Evolutionary conservation across 2,797 vertebrate species (phyloP).

Genomic region (Myioborus miniatus): DNA sequence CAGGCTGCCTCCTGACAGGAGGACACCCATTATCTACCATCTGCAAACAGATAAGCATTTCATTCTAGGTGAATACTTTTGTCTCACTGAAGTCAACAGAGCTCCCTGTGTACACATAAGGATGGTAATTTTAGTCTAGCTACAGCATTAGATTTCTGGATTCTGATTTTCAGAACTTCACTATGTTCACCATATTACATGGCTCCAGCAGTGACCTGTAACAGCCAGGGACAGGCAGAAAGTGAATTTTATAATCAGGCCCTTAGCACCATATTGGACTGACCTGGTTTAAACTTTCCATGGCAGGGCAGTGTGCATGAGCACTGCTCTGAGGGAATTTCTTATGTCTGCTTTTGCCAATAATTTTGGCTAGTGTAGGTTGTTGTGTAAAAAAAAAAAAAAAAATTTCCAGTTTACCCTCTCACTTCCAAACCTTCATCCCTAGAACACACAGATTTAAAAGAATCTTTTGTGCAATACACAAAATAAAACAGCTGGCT

Average conservation of each 20-base stretch:
- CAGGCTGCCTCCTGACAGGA: neutral
- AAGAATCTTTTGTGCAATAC: constrained; percentile 5
- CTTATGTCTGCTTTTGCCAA: neutral
- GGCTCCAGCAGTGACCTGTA: neutral
- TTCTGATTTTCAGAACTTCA: neutral
- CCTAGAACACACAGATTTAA: neutral
- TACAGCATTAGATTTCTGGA: neutral
- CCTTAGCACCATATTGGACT: neutral
- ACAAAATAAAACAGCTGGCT: constrained; percentile 38
- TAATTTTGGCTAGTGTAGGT: neutral
- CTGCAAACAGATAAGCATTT: neutral
- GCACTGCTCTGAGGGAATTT: neutral
- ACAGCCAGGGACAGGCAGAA: neutral
- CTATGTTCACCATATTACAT: neutral
- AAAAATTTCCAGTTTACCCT: neutral
- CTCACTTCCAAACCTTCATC: neutral
- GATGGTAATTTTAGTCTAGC: neutral
- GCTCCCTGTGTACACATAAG: neutral
- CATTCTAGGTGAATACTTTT: neutral
- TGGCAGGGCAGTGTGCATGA: neutral
- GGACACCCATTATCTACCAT: neutral
- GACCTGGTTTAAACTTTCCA: neutral
- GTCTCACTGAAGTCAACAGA: neutral
- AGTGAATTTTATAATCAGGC: neutral
- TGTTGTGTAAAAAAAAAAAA: neutral